These are phyloP conservation scores for Nymphalis c-album DNA, from an alignment of 2,888 invertebrate species.

Conservation along the genomic window DNA sequence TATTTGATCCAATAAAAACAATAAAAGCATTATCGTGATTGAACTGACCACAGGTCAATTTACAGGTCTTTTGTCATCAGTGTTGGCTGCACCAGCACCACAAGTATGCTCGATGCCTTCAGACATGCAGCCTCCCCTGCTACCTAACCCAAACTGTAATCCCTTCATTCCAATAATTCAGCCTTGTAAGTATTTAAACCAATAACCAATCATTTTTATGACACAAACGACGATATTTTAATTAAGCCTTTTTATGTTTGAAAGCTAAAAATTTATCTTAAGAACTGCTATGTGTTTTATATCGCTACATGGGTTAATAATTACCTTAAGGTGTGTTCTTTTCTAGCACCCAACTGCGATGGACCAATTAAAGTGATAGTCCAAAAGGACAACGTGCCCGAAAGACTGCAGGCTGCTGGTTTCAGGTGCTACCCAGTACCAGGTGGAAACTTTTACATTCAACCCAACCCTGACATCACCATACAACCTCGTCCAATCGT, in stretches of 20 bases:
- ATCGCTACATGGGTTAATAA: too few species aligned
- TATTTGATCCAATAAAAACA: too few species aligned
- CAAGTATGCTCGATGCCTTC: slow-evolving; percentile 44
- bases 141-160: too few species aligned
- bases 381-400: slow-evolving; percentile 44
- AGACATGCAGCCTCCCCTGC: slow-evolving; percentile 6
- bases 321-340: slow-evolving; percentile 17
- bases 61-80: slow-evolving; percentile 60
- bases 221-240: too few species aligned
- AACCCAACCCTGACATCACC: slow-evolving; percentile 56
- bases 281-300: too few species aligned
- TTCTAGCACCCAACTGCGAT: slow-evolving; percentile 57
- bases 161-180: too few species aligned
- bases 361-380: slow-evolving; percentile 52
- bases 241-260: too few species aligned
- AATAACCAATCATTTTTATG: too few species aligned
- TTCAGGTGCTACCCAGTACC: slow-evolving; percentile 59
- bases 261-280: too few species aligned
- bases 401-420: slow-evolving; percentile 50
- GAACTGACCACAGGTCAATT: too few species aligned
- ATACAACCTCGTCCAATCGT: slow-evolving; percentile 67
- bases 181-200: too few species aligned
- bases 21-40: too few species aligned
- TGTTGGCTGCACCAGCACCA: slow-evolving; percentile 57
- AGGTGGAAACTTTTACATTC: slow-evolving; percentile 61